A percentile compares a stretch with the other conserved stretches of the same genome.
These are phyloP conservation scores for Stegodyphus mimosarum DNA, from an alignment of 1,140 invertebrate species.

Conservation along the genomic window DNA sequence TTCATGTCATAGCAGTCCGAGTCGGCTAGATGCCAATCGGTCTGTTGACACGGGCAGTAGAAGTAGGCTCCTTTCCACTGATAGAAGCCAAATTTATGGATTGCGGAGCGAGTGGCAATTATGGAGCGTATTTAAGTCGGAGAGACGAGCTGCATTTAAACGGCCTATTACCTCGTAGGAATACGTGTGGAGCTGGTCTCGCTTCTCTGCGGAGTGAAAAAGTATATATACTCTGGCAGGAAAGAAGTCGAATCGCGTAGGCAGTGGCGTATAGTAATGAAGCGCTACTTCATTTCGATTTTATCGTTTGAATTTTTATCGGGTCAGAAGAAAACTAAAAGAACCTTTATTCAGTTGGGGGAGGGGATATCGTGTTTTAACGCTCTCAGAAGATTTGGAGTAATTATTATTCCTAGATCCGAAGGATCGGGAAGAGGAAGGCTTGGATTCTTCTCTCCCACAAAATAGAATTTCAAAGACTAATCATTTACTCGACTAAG, in stretches of 20 bases:
- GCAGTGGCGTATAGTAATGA: constrained; percentile 3
- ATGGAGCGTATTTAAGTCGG: constrained; percentile 49
- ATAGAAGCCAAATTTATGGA: constrained; percentile 59
- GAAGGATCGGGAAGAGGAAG: neutral
- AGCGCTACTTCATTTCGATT: constrained; percentile 47
- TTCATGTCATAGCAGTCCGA: constrained; percentile 42
- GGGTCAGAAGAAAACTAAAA: constrained; percentile 17
- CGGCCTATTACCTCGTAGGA: constrained; percentile 49
- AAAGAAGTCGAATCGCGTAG: too few relatives aligned
- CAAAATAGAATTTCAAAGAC: neutral
- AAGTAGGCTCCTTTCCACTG: constrained; percentile 38
- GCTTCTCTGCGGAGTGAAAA: neutral
- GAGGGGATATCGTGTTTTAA: constrained; percentile 8
- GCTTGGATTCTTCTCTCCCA: neutral
- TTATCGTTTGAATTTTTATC: constrained; percentile 49
- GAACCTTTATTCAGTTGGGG: constrained; percentile 23
- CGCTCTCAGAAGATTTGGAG: constrained; percentile 35
- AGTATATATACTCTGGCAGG: neutral
- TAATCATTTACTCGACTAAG: constrained; percentile 40
- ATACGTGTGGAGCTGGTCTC: neutral
- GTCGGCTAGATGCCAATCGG: constrained; percentile 51
- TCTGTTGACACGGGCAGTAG: constrained; percentile 49
- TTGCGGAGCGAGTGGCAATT: constrained; percentile 46
- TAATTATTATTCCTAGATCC: constrained; percentile 24
- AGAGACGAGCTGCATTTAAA: constrained; percentile 58